phyloP scores from a whole-genome alignment of 1,140 invertebrate genomes.

The Orchesella cincta region DNA sequence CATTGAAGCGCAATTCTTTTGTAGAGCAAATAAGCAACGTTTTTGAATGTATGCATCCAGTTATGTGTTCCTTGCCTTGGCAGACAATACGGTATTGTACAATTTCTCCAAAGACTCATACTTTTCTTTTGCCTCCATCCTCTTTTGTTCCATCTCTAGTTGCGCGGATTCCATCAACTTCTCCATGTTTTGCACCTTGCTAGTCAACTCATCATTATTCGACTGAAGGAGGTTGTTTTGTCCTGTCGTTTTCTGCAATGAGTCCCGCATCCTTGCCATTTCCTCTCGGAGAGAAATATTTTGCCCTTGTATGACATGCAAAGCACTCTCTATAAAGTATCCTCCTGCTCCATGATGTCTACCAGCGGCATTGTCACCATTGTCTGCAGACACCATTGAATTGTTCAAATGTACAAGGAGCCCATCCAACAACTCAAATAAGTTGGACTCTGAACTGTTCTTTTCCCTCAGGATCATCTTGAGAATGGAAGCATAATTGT shows the following conservation, averaged over 20 bases:
- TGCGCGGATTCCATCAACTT: background rate
- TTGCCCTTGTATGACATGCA: slow-evolving; percentile 41
- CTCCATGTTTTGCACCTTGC: background rate
- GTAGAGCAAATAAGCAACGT: too few species aligned
- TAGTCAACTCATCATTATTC: background rate
- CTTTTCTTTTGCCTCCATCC: background rate
- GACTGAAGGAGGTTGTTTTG: slow-evolving; percentile 11
- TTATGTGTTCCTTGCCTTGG: background rate
- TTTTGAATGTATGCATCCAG: background rate
- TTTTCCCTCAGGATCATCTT: slow-evolving; percentile 42
- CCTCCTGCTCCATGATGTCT: background rate
- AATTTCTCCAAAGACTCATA: background rate
- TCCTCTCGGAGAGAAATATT: slow-evolving; percentile 36
- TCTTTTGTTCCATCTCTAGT: background rate
- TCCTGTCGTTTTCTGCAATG: slow-evolving; percentile 4
- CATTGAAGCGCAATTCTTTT: too few species aligned
- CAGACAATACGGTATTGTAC: background rate
- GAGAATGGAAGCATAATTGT: slow-evolving; percentile 38
- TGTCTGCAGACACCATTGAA: background rate
- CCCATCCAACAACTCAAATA: slow-evolving; percentile 33
- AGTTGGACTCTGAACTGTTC: slow-evolving; percentile 11
- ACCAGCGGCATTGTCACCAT: background rate
- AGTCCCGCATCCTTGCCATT: slow-evolving; percentile 13
- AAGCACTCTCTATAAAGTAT: slow-evolving; percentile 34
- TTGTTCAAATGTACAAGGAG: slow-evolving; percentile 35